Evolutionary conservation across 2,113 vertebrate species (phyloP), one percentile per base, ranked within the genome.

Genomic region (Polypterus bichir): DNA sequence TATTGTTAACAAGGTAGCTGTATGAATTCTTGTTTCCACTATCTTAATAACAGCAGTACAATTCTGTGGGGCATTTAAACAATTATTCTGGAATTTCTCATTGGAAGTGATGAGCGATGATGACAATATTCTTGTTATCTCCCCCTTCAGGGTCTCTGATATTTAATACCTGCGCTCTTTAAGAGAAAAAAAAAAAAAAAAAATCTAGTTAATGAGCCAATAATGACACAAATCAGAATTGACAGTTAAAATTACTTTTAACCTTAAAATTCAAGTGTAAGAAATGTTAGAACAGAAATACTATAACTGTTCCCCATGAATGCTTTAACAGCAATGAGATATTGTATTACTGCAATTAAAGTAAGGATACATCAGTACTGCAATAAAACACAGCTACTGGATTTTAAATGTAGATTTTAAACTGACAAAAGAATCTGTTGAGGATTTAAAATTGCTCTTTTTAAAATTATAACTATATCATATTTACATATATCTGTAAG

Each of bases 1-100:
- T n/a, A n/a, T n/a, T n/a, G n/a, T n/a, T n/a, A n/a, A n/a, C n/a
- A n/a, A n/a, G n/a, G n/a, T n/a, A n/a, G n/a, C n/a, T n/a, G n/a
- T n/a, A n/a, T n/a, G n/a, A n/a, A n/a, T n/a, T n/a, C n/a, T n/a
- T n/a, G n/a, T n/a, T n/a, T 27, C 27, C 27, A 27, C 27, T 27
- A 27, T 27, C 27, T 27, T 27, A 27, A 27, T 27, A 27, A 27
- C 27, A 27, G 27, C 27, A 27, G 27, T 27, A 27, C 27, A 68
- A 69, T 71, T 73, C 65, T 11, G 69, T 66, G 66, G 76, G 70
- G 69, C 75, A 72, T 73, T 79, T 72, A 75, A 72, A 88, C 81
- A 81, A 88, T 90, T 89, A 88, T 64, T 66, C 66, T 86, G 89
- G 88, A 93, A 91, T 90, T 88, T 91, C 86, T 90, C 83, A 89